Conservation (phyloP, 2,797 vertebrate species). For the Halcyon badia region DNA sequence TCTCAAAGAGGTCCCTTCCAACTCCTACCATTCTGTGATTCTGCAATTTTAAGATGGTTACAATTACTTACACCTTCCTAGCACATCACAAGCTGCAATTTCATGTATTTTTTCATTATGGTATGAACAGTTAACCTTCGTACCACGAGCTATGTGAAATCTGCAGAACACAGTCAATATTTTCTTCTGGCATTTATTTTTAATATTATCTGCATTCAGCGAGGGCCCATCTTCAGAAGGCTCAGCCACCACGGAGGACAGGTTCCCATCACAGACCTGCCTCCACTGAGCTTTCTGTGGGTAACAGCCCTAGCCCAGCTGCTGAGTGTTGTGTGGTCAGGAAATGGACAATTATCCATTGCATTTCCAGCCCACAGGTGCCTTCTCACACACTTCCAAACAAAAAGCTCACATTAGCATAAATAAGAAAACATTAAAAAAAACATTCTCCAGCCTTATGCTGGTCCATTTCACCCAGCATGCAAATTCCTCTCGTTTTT, state of each 20-base stretch:
- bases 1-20: no score
- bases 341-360: neutral
- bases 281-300: accelerated
- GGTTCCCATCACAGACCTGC: neutral
- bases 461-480: neutral
- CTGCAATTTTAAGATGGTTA: neutral
- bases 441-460: neutral
- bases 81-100: neutral
- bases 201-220: neutral
- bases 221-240: neutral
- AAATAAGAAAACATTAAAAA: neutral
- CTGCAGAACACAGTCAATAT: neutral
- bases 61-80: neutral
- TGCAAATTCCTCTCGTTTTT: neutral
- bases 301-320: neutral
- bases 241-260: accelerated
- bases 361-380: neutral
- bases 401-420: neutral
- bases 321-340: accelerated
- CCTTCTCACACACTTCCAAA: neutral
- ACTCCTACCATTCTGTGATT: no score
- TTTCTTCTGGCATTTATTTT: neutral
- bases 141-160: neutral
- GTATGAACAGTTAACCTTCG: neutral
- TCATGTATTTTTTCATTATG: neutral